phyloP scores from a whole-genome alignment of 1,140 invertebrate genomes.

The Drosophila littoralis region DNA sequence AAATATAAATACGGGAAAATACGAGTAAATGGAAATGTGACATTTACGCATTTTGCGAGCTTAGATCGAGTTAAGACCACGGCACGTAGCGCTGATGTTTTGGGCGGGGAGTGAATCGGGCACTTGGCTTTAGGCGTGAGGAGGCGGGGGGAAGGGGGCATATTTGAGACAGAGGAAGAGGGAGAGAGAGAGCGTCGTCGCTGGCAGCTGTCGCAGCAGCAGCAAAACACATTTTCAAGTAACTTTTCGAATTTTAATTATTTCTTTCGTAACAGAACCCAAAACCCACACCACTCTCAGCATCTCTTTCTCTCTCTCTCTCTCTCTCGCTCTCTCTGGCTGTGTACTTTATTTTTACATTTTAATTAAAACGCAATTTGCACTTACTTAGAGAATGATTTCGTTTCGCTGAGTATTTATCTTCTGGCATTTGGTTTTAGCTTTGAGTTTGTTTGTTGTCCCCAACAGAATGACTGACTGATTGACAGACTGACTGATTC shows the following conservation, averaged over 20 bases:
- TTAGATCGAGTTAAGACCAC: constrained; percentile 79
- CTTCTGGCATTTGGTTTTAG: constrained; percentile 40
- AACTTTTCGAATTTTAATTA: constrained; percentile 81
- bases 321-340: constrained; percentile 10
- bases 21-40: constrained; percentile 78
- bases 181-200: neutral
- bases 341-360: constrained; percentile 79
- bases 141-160: too few species aligned
- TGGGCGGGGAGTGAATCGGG: neutral
- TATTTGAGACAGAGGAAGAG: neutral
- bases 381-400: constrained; percentile 81
- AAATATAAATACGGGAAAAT: constrained; percentile 76
- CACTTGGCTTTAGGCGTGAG: neutral
- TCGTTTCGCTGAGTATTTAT: constrained; percentile 65
- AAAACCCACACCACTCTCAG: neutral
- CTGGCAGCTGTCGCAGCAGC: constrained; percentile 61
- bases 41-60: constrained; percentile 78
- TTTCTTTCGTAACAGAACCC: constrained; percentile 41
- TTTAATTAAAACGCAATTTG: constrained; percentile 82
- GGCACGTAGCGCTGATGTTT: constrained; percentile 60
- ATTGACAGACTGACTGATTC: neutral
- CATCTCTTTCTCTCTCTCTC: neutral
- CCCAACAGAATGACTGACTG: neutral
- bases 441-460: constrained; percentile 45
- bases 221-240: constrained; percentile 69